phyloP scores from a whole-genome alignment of 35 echinoderm and acorn worm genomes.

The Ptychodera flava region DNA sequence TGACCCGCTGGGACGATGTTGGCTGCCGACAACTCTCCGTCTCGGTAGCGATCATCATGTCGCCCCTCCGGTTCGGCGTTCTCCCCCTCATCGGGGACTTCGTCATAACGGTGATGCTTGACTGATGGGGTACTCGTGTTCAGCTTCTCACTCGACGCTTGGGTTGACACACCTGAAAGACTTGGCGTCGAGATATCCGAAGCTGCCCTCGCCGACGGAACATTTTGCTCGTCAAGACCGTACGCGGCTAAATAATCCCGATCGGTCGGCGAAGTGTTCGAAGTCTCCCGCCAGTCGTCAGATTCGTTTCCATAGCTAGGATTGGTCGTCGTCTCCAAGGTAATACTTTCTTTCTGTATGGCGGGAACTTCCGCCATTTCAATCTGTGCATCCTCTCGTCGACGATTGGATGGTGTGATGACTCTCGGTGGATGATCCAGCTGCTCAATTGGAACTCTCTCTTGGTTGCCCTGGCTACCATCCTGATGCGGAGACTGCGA shows the following conservation, averaged over 20 bases:
- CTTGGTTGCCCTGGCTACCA: neutral
- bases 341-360: no score
- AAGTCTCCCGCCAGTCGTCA: no score
- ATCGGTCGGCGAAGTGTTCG: no score
- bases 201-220: no score
- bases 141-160: neutral
- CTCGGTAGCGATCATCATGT: no score
- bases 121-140: neutral
- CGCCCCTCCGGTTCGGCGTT: neutral
- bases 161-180: neutral
- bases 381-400: neutral
- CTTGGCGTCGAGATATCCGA: neutral
- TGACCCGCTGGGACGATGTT: no score
- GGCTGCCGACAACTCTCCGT: no score
- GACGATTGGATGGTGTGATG: neutral
- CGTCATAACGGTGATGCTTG: neutral
- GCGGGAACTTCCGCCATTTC: neutral
- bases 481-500: neutral
- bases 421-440: neutral
- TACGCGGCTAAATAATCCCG: no score
- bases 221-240: no score
- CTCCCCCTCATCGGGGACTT: neutral
- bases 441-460: neutral
- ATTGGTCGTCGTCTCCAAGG: no score
- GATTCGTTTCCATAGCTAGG: no score